A percentile compares a stretch with the other conserved stretches of the same genome.
phyloP scores from a whole-genome alignment of 1,140 invertebrate genomes.

The Aphis craccivora region DNA sequence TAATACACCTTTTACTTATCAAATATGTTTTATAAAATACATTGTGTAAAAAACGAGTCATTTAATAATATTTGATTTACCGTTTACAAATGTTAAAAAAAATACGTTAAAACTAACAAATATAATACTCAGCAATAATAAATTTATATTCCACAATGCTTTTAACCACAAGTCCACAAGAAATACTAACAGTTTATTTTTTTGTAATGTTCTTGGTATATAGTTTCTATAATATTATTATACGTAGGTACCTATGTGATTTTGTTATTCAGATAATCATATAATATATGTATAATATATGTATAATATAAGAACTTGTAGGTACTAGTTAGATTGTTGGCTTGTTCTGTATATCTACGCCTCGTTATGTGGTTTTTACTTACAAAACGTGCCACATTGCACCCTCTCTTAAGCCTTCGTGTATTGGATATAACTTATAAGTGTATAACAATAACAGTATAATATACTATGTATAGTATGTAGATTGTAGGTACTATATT shows the following conservation, averaged over 20 bases:
- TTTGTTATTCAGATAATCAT: slow-evolving; percentile 5
- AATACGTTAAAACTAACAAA: not conserved
- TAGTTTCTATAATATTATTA: not conserved
- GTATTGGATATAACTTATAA: not conserved
- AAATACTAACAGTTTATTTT: not conserved
- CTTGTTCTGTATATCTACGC: not conserved
- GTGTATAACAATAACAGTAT: not conserved
- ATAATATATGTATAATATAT: not conserved
- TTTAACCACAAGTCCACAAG: not conserved
- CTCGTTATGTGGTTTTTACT: slow-evolving; percentile 39
- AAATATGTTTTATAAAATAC: not conserved
- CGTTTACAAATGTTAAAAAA: not conserved
- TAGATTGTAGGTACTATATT: not conserved
- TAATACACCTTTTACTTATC: not conserved
- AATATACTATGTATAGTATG: not conserved
- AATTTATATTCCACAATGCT: not conserved
- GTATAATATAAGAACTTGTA: slow-evolving; percentile 12
- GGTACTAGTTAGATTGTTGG: not conserved
- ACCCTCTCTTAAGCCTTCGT: not conserved
- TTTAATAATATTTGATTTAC: slow-evolving; percentile 22
- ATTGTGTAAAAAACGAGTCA: not conserved
- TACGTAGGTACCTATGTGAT: not conserved
- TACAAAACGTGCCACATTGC: not conserved
- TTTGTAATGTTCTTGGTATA: not conserved
- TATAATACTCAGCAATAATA: not conserved